Percentiles rank a stretch among this genome's conserved stretches.
Conservation (phyloP, 1,140 invertebrate species). For the Orchestia grillus region DNA sequence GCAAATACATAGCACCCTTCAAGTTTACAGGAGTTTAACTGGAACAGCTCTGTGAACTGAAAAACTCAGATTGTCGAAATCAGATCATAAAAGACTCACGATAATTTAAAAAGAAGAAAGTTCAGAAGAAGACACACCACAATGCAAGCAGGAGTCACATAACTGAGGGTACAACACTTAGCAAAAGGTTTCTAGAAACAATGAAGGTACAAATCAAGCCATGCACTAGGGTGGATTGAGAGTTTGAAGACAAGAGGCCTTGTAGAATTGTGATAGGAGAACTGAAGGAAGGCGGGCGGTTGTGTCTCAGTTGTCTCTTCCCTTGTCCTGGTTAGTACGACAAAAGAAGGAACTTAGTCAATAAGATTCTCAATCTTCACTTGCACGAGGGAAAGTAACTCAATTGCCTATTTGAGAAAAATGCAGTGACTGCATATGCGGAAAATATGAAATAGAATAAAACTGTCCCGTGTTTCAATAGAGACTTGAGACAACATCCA, state of each 20-base stretch:
- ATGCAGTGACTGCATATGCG: background rate
- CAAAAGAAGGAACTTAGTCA: background rate
- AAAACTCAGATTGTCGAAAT: background rate
- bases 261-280: background rate
- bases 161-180: background rate
- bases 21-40: background rate
- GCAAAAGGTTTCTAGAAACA: background rate
- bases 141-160: background rate
- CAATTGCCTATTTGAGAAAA: no score
- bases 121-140: background rate
- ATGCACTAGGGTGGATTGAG: background rate
- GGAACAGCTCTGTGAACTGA: background rate
- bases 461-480: no score
- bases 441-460: no score
- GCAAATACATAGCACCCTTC: background rate
- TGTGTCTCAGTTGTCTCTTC: background rate
- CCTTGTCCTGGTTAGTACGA: background rate
- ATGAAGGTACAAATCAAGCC: background rate
- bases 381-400: background rate
- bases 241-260: background rate
- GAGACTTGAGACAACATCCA: no score
- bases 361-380: background rate
- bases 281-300: background rate
- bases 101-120: background rate
- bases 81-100: background rate